Conservation (phyloP, 2,113 vertebrate genomes). For the Sphyrna mokarran region DNA sequence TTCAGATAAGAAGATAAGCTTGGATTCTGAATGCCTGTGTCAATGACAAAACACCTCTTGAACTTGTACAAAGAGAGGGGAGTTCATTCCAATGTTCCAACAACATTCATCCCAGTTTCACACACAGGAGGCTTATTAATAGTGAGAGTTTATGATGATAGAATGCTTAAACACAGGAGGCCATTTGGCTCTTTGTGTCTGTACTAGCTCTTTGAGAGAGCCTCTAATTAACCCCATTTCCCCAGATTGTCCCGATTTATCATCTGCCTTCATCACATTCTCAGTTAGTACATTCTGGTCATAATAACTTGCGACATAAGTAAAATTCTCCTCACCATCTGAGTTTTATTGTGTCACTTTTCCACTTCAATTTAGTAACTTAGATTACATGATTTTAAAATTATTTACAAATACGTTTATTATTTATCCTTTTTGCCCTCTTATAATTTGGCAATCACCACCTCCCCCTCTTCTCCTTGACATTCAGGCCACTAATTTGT, state of each 20-base stretch:
- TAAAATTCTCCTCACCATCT: neutral
- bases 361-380: neutral
- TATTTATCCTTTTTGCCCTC: neutral
- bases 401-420: neutral
- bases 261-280: neutral
- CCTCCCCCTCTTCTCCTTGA: neutral
- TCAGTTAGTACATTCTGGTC: neutral
- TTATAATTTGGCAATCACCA: neutral
- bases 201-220: neutral
- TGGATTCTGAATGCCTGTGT: neutral
- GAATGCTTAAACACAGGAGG: neutral
- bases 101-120: neutral
- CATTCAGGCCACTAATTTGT: neutral
- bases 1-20: neutral
- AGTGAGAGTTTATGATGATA: neutral
- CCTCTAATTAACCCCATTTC: neutral
- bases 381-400: neutral
- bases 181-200: neutral
- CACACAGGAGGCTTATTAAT: neutral
- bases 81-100: neutral
- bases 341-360: neutral
- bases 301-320: neutral
- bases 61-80: neutral
- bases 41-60: neutral
- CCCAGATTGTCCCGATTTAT: neutral